A percentile compares a stretch with the other conserved stretches of the same genome.
phyloP scores from a whole-genome alignment of 2,113 vertebrate genomes.

The Chionomys nivalis region DNA sequence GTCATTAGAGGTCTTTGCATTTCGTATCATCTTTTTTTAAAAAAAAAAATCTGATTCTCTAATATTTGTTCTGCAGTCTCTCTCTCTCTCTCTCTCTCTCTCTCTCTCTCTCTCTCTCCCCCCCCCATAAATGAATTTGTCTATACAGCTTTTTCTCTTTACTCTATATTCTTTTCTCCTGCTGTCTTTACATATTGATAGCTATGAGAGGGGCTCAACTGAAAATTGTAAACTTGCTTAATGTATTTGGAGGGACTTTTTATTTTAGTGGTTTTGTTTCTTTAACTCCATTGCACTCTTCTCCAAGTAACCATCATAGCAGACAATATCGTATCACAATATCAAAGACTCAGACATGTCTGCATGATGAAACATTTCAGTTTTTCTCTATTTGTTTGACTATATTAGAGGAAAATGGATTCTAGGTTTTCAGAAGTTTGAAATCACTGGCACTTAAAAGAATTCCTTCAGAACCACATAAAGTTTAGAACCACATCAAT shows the following conservation, averaged over 20 bases:
- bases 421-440: constrained; percentile 78
- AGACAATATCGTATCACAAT: too few species aligned
- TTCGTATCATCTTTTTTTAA: constrained; percentile 64
- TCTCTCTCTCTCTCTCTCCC: neutral
- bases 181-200: constrained; percentile 23
- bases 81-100: constrained; percentile 66
- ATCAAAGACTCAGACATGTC: neutral
- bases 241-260: neutral
- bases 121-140: neutral
- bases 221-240: neutral
- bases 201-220: constrained; percentile 5
- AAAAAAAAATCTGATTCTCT: constrained; percentile 61
- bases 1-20: constrained; percentile 53
- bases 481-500: constrained; percentile 74
- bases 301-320: neutral
- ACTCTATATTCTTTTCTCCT: constrained; percentile 62
- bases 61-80: neutral
- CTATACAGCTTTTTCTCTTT: neutral
- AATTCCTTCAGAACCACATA: constrained; percentile 71
- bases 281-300: neutral
- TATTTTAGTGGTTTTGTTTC: neutral
- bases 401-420: constrained; percentile 67
- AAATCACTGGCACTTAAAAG: constrained; percentile 73
- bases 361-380: neutral
- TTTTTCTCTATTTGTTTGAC: constrained; percentile 77